Evolutionary conservation across 1,140 invertebrate species (phyloP).

Genomic region (Drosophila nannoptera): DNA sequence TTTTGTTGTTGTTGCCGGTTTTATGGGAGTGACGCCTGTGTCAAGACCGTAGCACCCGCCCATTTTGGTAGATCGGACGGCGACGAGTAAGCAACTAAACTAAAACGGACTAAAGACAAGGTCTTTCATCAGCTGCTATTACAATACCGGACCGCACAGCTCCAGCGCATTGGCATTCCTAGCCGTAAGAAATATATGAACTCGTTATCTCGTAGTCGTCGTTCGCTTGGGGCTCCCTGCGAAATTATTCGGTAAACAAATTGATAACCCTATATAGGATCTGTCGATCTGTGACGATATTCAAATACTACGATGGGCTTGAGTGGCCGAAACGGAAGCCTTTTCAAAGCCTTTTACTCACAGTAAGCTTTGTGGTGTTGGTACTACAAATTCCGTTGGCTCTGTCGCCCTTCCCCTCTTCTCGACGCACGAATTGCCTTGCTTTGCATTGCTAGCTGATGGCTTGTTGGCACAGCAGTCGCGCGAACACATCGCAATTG

Average conservation of each 20-base stretch:
- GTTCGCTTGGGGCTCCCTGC: no score
- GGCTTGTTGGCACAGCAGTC: slow-evolving; percentile 53
- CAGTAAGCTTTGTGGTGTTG: slow-evolving; percentile 64
- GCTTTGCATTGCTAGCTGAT: slow-evolving; percentile 17
- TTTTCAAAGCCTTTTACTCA: no score
- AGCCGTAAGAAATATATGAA: slow-evolving; percentile 31
- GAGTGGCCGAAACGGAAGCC: no score
- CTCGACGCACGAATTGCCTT: slow-evolving; percentile 44
- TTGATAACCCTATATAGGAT: no score
- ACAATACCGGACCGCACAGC: slow-evolving; percentile 7
- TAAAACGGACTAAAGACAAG: no score
- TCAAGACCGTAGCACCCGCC: slow-evolving; percentile 59
- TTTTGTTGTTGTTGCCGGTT: neutral
- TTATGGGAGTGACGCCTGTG: slow-evolving; percentile 36
- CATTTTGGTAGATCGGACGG: slow-evolving; percentile 45
- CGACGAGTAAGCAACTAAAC: neutral
- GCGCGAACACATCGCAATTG: slow-evolving; percentile 56
- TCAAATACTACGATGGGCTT: no score
- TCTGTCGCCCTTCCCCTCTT: slow-evolving; percentile 17
- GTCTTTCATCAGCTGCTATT: neutral
- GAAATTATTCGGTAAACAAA: no score
- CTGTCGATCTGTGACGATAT: no score
- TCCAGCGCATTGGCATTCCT: slow-evolving; percentile 36
- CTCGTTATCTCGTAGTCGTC: no score
- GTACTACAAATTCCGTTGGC: slow-evolving; percentile 37